Evolutionary conservation across 2,113 vertebrate species (phyloP).

Genomic region (Tonatia bakeri): DNA sequence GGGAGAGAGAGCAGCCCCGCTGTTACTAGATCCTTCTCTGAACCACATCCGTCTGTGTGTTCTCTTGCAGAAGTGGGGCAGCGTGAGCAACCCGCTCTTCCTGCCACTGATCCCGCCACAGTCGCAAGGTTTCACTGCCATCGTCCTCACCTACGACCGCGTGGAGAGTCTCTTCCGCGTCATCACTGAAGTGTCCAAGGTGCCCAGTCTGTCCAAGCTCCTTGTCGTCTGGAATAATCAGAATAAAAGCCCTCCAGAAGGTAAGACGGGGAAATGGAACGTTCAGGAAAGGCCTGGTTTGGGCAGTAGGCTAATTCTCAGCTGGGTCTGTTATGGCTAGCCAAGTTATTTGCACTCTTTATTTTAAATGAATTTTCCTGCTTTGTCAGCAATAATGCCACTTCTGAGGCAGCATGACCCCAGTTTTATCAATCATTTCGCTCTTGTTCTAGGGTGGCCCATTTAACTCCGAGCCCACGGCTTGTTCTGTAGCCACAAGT

Average conservation of each 20-base stretch:
- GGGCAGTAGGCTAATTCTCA: rapidly evolving
- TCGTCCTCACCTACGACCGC: slow-evolving; percentile 96
- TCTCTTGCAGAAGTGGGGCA: slow-evolving; percentile 90
- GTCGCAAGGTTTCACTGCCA: slow-evolving; percentile 95
- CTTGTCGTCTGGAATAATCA: slow-evolving; percentile 99
- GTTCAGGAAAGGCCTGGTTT: not conserved
- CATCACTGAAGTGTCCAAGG: slow-evolving; percentile 97
- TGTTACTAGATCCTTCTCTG: not conserved
- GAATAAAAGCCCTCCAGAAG: slow-evolving; percentile 97
- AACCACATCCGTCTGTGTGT: not conserved
- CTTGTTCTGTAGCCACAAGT: slow-evolving; percentile 20
- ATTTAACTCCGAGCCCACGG: not conserved
- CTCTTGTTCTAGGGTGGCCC: slow-evolving; percentile 44
- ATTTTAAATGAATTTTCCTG: not conserved
- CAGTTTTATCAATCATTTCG: not conserved
- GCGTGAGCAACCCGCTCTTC: slow-evolving; percentile 97
- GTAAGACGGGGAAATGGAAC: slow-evolving; percentile 75
- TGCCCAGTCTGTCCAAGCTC: slow-evolving; percentile 96
- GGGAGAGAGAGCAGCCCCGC: not conserved
- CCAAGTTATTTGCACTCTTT: not conserved
- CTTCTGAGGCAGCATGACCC: not conserved
- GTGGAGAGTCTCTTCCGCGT: slow-evolving; percentile 98
- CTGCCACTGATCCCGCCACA: slow-evolving; percentile 95
- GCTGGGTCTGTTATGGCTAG: not conserved
- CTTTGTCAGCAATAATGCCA: not conserved